Evolutionary conservation across 2,797 vertebrate species (phyloP).

Genomic region (Champsocephalus esox): DNA sequence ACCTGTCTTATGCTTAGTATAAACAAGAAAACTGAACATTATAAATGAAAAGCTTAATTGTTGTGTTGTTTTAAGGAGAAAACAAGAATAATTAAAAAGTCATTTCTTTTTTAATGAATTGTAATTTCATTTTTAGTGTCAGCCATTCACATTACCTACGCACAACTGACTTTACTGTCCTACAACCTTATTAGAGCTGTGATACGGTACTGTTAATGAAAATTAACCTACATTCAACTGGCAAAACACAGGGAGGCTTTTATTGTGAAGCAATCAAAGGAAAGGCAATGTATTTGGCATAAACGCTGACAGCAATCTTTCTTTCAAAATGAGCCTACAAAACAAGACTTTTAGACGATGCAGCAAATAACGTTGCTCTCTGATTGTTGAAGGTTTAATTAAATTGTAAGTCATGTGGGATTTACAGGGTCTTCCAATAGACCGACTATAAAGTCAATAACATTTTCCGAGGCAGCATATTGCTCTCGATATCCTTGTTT

Average conservation of each 20-base stretch:
- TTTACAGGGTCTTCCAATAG: background rate
- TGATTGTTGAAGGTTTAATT: no score
- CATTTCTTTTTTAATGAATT: background rate
- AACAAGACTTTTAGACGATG: background rate
- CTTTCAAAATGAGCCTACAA: background rate
- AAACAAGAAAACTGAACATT: no score
- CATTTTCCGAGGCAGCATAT: no score
- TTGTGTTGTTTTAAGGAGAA: background rate
- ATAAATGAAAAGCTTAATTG: no score
- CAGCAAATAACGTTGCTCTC: background rate
- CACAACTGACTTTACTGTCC: background rate
- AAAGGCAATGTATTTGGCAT: background rate
- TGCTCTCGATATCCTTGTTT: no score
- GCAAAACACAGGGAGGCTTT: background rate
- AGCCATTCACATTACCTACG: background rate
- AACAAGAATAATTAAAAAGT: background rate
- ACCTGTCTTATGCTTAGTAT: no score
- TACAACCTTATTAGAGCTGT: background rate
- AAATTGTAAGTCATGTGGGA: no score
- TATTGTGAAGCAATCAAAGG: conserved; percentile 4
- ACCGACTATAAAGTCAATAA: background rate
- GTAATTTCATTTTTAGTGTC: background rate
- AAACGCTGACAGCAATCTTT: background rate
- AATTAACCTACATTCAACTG: background rate
- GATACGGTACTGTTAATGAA: background rate